Conservation (phyloP, 2,113 vertebrate species). For the Cavia aperea region DNA sequence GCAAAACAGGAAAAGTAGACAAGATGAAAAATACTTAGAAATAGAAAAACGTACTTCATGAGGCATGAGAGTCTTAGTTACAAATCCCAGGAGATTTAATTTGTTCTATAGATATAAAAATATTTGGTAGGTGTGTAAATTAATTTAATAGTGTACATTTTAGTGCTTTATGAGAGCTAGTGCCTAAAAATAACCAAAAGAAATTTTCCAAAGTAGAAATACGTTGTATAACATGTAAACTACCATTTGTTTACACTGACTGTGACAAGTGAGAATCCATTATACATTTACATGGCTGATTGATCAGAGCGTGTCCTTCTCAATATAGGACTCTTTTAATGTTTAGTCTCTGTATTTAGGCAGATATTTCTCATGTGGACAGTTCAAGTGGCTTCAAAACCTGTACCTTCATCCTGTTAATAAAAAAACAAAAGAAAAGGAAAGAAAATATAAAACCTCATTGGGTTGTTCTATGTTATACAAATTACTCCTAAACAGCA, state of each 20-base stretch:
- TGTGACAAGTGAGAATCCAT: not conserved
- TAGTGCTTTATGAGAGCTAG: not conserved
- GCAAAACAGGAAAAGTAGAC: not conserved
- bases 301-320: not conserved
- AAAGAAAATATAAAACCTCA: not conserved
- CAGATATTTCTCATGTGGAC: not conserved
- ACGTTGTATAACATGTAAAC: not conserved
- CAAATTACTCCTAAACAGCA: not conserved
- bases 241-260: not conserved
- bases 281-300: not conserved
- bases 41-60: not conserved
- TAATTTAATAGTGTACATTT: slow-evolving; percentile 41
- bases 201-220: slow-evolving; percentile 1
- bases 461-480: not conserved
- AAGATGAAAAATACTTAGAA: not conserved
- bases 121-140: not conserved
- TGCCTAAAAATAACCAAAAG: slow-evolving; percentile 5
- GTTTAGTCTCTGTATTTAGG: not conserved
- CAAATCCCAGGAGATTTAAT: slow-evolving; percentile 37
- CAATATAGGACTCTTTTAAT: not conserved
- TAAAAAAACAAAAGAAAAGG: not conserved
- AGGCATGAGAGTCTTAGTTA: slow-evolving; percentile 25
- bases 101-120: slow-evolving; percentile 31
- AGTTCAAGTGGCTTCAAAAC: not conserved
- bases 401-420: not conserved